Base-by-base conservation (phyloP, 2,888 invertebrate species). In the Himalopsyche kuldschensis region DNA sequence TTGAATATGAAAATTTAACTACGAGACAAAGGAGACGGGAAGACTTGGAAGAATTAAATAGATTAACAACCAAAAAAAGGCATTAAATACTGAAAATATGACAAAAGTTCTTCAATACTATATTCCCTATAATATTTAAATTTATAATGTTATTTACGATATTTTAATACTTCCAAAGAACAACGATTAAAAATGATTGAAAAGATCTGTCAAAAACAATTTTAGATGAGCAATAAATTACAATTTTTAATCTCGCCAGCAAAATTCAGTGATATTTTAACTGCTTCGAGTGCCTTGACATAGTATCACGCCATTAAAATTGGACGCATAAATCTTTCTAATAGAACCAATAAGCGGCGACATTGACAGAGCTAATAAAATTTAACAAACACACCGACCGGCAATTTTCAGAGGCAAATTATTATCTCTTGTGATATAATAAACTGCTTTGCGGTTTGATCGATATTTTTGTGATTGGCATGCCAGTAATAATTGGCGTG, bases 361-460 rank as follows among this genome's bases (percentile, higher is more conserved):
- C 55, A 46, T 35, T 80, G 84, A 84, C 81, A 81, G 78, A 81
- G 55, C 78, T 84, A 81, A 84, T 84, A 84, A 84, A 84, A 55
- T 55, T 55, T 55, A 55, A 8, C n/a, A 55, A 55, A 55, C 55
- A 55, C 55, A 55, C 55, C 55, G 55, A 55, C 55, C n/a, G 55
- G 24, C 20, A 55, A 55, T 55, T 55, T 55, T 55, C 55, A 55
- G 55, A n/a, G 55, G 55, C 55, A 55, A 55, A 55, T 55, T 55
- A 55, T 55, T 20, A 55, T 55, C 24, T 20, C 24, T 24, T 55
- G 15, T 55, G 24, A 55, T 55, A 55, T 20, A 55, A 55, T 55
- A 55, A 55, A 55, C 55, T 55, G 55, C 24, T 55, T 55, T 55
- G 55, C 55, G 55, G 55, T 20, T 20, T 55, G 55, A 55, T 55